These are phyloP conservation scores for Scopus umbretta DNA, from an alignment of 2,113 vertebrate species.

Conservation along the genomic window DNA sequence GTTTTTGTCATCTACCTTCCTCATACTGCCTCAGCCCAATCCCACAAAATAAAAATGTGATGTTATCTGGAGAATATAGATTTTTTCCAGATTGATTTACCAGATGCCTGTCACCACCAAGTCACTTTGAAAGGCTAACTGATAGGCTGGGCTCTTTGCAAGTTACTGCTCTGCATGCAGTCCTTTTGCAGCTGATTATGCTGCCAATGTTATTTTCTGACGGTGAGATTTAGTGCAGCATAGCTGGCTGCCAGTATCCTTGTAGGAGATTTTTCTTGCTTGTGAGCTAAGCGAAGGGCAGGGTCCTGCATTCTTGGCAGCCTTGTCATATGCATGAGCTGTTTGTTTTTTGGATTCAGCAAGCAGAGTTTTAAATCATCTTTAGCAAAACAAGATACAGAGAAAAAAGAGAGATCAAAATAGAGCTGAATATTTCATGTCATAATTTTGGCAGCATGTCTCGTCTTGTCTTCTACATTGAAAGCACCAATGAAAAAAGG, in stretches of 20 bases:
- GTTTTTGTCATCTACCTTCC: neutral
- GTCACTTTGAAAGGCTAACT: neutral
- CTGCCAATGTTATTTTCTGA: slow-evolving; percentile 40
- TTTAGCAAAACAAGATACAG: slow-evolving; percentile 42
- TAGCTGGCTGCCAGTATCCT: slow-evolving; percentile 2
- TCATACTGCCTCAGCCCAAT: neutral
- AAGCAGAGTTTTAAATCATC: slow-evolving; percentile 57
- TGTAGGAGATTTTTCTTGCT: slow-evolving; percentile 34
- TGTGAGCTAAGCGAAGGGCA: slow-evolving; percentile 44
- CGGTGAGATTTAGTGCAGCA: neutral
- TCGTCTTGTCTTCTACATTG: neutral
- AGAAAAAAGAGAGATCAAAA: slow-evolving; percentile 47
- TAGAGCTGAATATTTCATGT: slow-evolving; percentile 45
- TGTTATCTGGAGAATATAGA: slow-evolving; percentile 2
- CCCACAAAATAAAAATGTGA: neutral
- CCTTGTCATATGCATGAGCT: slow-evolving; percentile 33
- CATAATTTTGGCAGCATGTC: slow-evolving; percentile 38
- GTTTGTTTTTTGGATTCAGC: slow-evolving; percentile 52
- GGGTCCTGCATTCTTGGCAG: slow-evolving; percentile 53
- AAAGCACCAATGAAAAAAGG: neutral
- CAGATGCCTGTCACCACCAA: slow-evolving; percentile 16
- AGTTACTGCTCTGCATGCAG: slow-evolving; percentile 22
- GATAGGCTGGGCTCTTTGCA: neutral
- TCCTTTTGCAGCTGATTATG: slow-evolving; percentile 17
- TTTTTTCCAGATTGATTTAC: slow-evolving; percentile 2